A percentile compares a stretch with the other conserved stretches of the same genome.
These are phyloP conservation scores for Allacma fusca DNA, from an alignment of 2,888 invertebrate species.

Conservation along the genomic window DNA sequence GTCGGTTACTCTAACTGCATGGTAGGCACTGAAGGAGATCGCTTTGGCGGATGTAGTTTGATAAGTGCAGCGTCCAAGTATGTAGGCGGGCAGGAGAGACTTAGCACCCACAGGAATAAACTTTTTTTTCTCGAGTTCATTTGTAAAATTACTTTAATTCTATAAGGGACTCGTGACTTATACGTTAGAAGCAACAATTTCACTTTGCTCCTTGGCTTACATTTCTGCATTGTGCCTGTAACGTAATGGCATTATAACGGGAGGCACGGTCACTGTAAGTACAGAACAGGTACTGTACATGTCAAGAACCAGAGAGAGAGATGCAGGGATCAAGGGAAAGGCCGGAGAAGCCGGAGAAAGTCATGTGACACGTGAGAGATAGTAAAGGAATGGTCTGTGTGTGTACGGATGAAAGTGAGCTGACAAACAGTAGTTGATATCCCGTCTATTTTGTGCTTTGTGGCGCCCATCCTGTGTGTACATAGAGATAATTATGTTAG, in stretches of 20 bases:
- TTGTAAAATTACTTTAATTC: slow-evolving; percentile 41
- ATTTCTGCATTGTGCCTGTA: background rate
- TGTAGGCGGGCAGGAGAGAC: background rate
- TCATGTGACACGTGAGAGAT: background rate
- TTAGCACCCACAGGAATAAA: slow-evolving; percentile 6
- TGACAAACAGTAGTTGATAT: background rate
- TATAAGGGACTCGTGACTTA: slow-evolving; percentile 32
- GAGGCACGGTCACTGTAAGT: background rate
- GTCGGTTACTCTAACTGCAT: too few species aligned
- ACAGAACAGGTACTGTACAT: background rate
- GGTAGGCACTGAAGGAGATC: too few species aligned
- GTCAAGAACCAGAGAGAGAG: background rate
- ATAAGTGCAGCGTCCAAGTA: background rate
- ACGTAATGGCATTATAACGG: background rate
- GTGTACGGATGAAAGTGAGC: background rate
- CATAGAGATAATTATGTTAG: too few species aligned
- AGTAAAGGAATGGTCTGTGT: too few species aligned
- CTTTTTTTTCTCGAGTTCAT: slow-evolving; percentile 34
- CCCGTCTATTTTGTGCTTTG: too few species aligned
- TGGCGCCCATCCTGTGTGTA: too few species aligned
- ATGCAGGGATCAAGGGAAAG: background rate
- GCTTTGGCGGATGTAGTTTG: too few species aligned
- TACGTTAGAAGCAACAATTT: slow-evolving; percentile 23
- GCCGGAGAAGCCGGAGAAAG: background rate
- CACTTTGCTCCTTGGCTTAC: background rate